Evolutionary conservation across 2,797 vertebrate genomes (phyloP), one percentile per base, ranked within the genome.

Genomic region (Enteromius fasciolatus): DNA sequence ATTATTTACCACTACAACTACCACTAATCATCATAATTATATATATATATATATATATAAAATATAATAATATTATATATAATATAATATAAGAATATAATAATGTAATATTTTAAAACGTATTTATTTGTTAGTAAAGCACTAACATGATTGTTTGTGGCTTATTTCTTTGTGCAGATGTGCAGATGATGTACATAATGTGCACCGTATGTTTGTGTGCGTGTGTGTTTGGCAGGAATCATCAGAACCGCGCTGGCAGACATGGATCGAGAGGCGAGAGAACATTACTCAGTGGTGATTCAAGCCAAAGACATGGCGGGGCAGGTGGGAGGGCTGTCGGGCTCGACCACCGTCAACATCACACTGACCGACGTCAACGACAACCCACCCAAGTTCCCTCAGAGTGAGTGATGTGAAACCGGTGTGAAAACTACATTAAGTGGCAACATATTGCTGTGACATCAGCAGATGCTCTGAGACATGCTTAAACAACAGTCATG

Each of bases 231-330:
- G 83, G 12, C 92, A 99, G 97, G 98, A 89, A 95, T 99, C 91
- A 99, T 99, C 93, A 94, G 98, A 90, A 99, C 98, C 25, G 98
- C 98, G 88, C 94, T 99, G 93, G 92, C 97, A n/a, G 95, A 98
- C 87, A 99, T 99, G 98, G 98, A 99, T 89, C 95, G 98, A 82
- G 98, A 99, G 95, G 98, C 97, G 89, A 95, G 96, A 91, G 98
- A 99, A 81, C 97, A 99, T 91, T 99, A 99, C 90, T 96, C 96
- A 0, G 97, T 99, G 75, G 97, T 99, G 85, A 98, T 99, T 93
- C 98, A 99, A 95, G 98, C 98, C 95, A 99, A 99, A 96, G 98
- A 99, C 92, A 99, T 99, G 98, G 98, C 97, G 41, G 98, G 98
- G 67, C 97, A 98, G 92, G 96, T 99, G 4, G 98, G 98, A 85